Base-by-base conservation (phyloP, 2,888 invertebrate species). In the Ashinkailepas kermadecensis region DNA sequence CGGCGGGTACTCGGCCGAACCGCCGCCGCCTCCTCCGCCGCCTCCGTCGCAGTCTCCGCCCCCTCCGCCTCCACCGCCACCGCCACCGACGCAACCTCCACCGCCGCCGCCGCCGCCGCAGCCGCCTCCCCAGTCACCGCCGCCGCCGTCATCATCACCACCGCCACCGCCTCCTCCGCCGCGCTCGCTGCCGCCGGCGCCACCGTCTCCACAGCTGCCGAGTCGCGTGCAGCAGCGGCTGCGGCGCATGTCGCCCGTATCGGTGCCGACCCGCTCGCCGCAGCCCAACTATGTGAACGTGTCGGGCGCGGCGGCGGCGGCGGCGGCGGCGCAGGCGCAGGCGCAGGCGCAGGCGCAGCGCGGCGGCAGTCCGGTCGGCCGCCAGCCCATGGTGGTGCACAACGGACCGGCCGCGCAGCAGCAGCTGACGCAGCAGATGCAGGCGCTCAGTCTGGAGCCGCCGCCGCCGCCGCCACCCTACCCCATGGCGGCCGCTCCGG, bases 391-490 rank as follows among this genome's bases (percentile, higher is more conserved):
- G 92, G 92, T 94, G 84, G 93, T 94, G 81, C 84, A 82, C 65
- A 94, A 93, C 87, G 93, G 92, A 18, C 93, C 93, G 23, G 93
- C 92, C 86, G 93, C 91, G 81, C 95, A 95, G 87, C 95, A 95
- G 86, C 95, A 95, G 87, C 89, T 96, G 81, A 90, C 92, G 81
- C 95, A 95, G 87, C 95, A 95, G 87, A 94, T 96, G 88, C 95
- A 95, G 88, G 94, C 94, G 56, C 89, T 95, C 83, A 93, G 91
- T 86, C 90, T 95, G 81, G 86, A 57, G 85, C 87, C 90, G 78
- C 90, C 91, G 57, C 92, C 92, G 86, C 92, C 92, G 23, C 93
- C 92, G 64, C 93, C 92, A 57, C 92, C 92, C 15, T 86, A 86
- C 82, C 85, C 85, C 6, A 81, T 85, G 67, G 12, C 92, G 91